phyloP scores from a whole-genome alignment of 2,113 vertebrate species.

The Phycodurus eques region DNA sequence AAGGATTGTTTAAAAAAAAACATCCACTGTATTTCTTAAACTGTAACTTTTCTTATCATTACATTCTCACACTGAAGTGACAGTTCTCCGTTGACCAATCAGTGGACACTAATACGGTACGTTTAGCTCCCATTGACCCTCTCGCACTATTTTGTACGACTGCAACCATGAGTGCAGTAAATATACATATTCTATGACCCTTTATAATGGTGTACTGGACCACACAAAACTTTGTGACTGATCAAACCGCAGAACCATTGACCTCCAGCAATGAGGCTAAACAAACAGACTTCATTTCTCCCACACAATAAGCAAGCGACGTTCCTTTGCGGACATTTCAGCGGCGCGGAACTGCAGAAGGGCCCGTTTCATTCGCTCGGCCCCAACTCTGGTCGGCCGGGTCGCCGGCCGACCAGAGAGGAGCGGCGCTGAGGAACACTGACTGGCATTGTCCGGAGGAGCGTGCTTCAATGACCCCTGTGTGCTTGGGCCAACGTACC shows the following conservation, averaged over 20 bases:
- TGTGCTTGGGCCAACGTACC: constrained; percentile 40
- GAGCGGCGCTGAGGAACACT: constrained; percentile 52
- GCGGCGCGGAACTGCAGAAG: constrained; percentile 1
- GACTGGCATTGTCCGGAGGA: constrained; percentile 53
- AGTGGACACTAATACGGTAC: neutral
- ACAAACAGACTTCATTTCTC: constrained; percentile 11
- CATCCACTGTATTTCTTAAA: neutral
- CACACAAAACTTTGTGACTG: neutral
- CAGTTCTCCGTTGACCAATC: neutral
- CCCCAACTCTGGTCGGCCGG: constrained; percentile 35
- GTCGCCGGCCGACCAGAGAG: constrained; percentile 22
- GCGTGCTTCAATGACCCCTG: constrained; percentile 61
- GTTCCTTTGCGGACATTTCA: constrained; percentile 6
- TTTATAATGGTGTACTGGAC: neutral
- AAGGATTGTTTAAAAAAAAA: neutral
- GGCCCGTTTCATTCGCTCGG: constrained; percentile 14
- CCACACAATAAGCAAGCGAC: neutral
- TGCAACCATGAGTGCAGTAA: no score
- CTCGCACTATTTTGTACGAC: neutral
- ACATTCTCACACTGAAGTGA: neutral
- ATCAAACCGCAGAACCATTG: constrained; percentile 3
- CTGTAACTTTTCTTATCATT: neutral
- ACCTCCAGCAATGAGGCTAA: constrained; percentile 7
- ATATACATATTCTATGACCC: no score
- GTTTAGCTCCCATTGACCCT: neutral